A percentile compares a stretch with the other conserved stretches of the same genome.
Conservation (phyloP, 2,797 vertebrate species). For the Borostomias antarcticus region DNA sequence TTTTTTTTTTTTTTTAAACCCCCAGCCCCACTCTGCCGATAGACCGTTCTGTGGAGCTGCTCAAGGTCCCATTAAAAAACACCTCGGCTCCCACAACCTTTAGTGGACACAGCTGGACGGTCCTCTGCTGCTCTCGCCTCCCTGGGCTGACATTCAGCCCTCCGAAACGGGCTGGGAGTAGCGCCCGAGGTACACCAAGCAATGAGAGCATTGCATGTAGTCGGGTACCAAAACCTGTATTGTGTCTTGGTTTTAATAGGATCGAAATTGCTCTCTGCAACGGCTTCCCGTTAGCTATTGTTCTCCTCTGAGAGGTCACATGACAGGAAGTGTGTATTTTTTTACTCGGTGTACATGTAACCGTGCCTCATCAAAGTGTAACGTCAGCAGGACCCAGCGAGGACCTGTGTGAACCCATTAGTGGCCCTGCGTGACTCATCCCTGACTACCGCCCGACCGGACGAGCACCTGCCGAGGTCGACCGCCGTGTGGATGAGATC, state of each 20-base stretch:
- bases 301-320: too few species aligned
- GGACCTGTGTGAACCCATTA: not conserved
- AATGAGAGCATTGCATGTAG: not conserved
- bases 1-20: too few species aligned
- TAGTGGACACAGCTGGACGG: not conserved
- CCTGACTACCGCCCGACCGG: not conserved
- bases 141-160: not conserved
- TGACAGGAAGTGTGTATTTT: too few species aligned
- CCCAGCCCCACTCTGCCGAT: slow-evolving; percentile 39
- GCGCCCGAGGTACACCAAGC: not conserved
- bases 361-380: not conserved
- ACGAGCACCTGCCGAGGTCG: not conserved
- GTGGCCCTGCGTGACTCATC: not conserved
- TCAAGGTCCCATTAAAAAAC: slow-evolving; percentile 52
- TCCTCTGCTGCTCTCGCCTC: not conserved
- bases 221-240: too few species aligned
- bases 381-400: not conserved
- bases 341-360: too few species aligned
- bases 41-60: slow-evolving; percentile 51
- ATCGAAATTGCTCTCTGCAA: too few species aligned
- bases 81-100: slow-evolving; percentile 23
- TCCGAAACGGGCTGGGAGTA: not conserved
- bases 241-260: too few species aligned
- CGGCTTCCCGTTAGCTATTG: too few species aligned
- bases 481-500: not conserved